Base-by-base conservation (phyloP, 2,888 invertebrate genomes). In the Cephalotes varians region DNA sequence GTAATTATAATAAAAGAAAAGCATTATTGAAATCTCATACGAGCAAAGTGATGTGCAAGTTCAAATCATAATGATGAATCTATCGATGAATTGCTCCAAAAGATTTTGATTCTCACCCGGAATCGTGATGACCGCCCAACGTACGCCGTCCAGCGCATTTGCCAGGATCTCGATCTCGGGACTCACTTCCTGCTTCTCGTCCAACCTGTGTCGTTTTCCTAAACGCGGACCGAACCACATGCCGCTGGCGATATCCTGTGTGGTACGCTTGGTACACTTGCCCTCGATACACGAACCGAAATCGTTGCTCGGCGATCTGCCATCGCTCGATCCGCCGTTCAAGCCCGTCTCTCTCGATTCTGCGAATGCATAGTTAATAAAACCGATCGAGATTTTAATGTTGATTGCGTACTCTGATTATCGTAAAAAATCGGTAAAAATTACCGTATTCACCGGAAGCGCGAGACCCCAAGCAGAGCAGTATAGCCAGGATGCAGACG, bases 191-290 rank as follows among this genome's bases (percentile, higher is more conserved):
- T 87, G 85, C 60, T 89, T 92, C 25, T 87, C 92, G 69, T 91
- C 93, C 34, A 94, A 94, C 56, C 95, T 93, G 86, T 95, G 95
- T 85, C 94, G 94, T 84, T 95, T 95, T 7, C 95, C 96, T n/a
- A 96, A 92, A 81, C 95, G 93, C 1, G 96, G 95, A 1, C 95
- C 95, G 85, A 96, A 95, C 95, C 95, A 96, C 94, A 95, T 94
- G 25, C 93, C 93, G 28, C 93, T 81, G 25, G 73, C 28, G 12
- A 86, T 81, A 2, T 84, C 87, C 37, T 87, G 83, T n/a, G 83
- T 88, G 67, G 87, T 90, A 21, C 92, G 91, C 54, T 91, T 91
- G 9, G 85, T 86, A 82, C 94, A 94, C 54, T 91, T 91, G 7
- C 87, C 85, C 1, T 92, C 94, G 37, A 84, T 82, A 81, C 93